Evolutionary conservation across 2,797 vertebrate genomes (phyloP), one percentile per base, ranked within the genome.

Genomic region (Chaetophractus vellerosus): DNA sequence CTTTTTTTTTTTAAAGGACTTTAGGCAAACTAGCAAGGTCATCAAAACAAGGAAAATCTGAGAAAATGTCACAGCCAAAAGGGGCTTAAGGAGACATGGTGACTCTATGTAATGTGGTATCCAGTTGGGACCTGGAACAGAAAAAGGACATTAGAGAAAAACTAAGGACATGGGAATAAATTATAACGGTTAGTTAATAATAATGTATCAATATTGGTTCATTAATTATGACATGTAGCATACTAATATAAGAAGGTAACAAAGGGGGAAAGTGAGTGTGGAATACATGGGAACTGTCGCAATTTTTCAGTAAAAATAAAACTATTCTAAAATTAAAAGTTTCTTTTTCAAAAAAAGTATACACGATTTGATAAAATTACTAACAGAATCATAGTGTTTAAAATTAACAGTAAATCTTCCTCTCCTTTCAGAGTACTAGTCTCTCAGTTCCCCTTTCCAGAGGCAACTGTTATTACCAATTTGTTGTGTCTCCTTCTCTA

Each of bases 361-460:
- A 76, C 2, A 41, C 10, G 38, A 63, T 69, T 92, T 64, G 71
- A 78, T 71, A 83, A 75, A 63, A 28, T 14, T 63, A 18, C 45
- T 26, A 76, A 71, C 61, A 69, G 41, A 52, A 71, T 59, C 52
- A 84, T 36, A 94, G 55, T 41, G 28, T 69, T 16, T 36, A 64
- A 78, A 75, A 87, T 75, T 8, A 66, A 57, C 38, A 87, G n/a
- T 66, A 28, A 31, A 19, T 81, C 68, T 61, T 8, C 59, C 68
- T 91, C 78, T 91, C 71, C 69, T 55, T 63, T 75, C n/a, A 75
- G 38, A 87, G n/a, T 50, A 76, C 52, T 18, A 9, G 18, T 78
- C 24, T 78, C 45, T 69, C 64, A 71, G 78, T 48, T 79, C 19
- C 36, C 31, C 36, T 92, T 78, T 78, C 63, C 79, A 71, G 78